Evolutionary conservation across 2,888 invertebrate genomes (phyloP).

Genomic region (Lampropteryx suffumata): DNA sequence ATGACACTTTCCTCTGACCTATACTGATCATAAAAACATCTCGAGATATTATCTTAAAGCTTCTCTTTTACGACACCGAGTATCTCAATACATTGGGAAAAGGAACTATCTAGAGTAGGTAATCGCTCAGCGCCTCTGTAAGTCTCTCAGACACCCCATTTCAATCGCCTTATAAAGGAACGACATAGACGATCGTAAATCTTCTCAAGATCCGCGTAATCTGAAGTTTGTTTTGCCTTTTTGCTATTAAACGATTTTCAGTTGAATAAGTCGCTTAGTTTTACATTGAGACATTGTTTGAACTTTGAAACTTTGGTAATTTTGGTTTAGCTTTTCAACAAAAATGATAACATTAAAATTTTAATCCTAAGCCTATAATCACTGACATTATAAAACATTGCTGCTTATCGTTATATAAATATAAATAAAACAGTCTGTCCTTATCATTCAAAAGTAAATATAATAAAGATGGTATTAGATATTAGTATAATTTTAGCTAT

Average conservation of each 20-base stretch:
- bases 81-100: slow-evolving; percentile 9
- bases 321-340: too few species aligned
- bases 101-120: slow-evolving; percentile 15
- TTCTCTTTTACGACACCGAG: background rate
- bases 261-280: background rate
- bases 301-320: too few species aligned
- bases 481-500: too few species aligned
- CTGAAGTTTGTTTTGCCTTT: slow-evolving; percentile 33
- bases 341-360: too few species aligned
- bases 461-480: too few species aligned
- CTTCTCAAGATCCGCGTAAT: slow-evolving; percentile 32
- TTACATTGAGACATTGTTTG: too few species aligned
- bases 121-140: slow-evolving; percentile 32
- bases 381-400: too few species aligned
- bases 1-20: background rate
- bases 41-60: background rate
- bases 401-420: too few species aligned
- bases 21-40: background rate
- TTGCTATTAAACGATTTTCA: slow-evolving; percentile 20
- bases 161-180: slow-evolving; percentile 34
- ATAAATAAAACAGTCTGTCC: too few species aligned
- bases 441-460: too few species aligned
- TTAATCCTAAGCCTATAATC: too few species aligned
- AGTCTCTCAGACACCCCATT: slow-evolving; percentile 34
- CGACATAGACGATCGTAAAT: slow-evolving; percentile 38